phyloP scores from a whole-genome alignment of 2,888 invertebrate species.

The Microchrysa polita region DNA sequence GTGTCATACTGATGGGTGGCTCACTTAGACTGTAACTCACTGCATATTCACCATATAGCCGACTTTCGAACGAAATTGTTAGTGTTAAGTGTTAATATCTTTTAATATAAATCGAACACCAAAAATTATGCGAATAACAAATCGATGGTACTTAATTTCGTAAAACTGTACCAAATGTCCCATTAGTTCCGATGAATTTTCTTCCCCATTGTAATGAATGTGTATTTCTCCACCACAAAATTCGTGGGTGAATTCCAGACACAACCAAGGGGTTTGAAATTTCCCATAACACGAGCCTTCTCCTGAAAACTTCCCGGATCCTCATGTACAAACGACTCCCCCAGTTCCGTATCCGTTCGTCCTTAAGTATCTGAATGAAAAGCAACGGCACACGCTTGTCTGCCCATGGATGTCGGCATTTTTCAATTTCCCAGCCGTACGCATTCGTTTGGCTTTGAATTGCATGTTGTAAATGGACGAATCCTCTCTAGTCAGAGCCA shows the following conservation, averaged over 20 bases:
- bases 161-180: slow-evolving; percentile 7
- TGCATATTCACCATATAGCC: too few relatives aligned
- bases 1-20: too few relatives aligned
- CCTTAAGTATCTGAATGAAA: slow-evolving; percentile 27
- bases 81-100: too few relatives aligned
- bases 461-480: neutral
- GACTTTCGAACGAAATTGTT: too few relatives aligned
- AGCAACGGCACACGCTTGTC: slow-evolving; percentile 9
- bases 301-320: slow-evolving; percentile 1
- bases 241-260: neutral
- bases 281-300: neutral
- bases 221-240: neutral
- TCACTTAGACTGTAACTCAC: too few relatives aligned
- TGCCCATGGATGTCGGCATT: slow-evolving; percentile 41
- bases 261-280: neutral
- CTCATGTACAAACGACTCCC: slow-evolving; percentile 16
- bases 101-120: too few relatives aligned
- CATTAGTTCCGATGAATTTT: neutral
- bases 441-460: neutral
- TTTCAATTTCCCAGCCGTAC: slow-evolving; percentile 25
- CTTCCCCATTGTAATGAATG: slow-evolving; percentile 8
- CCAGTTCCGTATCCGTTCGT: slow-evolving; percentile 4
- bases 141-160: too few relatives aligned
- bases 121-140: too few relatives aligned
- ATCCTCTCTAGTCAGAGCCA: slow-evolving; percentile 1